Percentiles rank a stretch among this genome's conserved stretches.
Conservation (phyloP, 37 sponge, comb jelly and placozoan species). For the Chondrosia reniformis region DNA sequence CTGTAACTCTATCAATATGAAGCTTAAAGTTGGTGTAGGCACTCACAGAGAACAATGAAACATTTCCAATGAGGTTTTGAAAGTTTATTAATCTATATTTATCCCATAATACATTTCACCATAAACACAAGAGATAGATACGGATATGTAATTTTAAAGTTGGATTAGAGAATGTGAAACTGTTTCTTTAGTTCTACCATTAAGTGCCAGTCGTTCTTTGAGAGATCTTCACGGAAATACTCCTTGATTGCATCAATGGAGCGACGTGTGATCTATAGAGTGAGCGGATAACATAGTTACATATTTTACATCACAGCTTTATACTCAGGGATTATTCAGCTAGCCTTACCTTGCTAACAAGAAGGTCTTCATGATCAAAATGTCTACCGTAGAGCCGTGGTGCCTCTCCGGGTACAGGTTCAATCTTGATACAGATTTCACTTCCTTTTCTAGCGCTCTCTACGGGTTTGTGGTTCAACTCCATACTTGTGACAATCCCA, state of each 20-base stretch:
- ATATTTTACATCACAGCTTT: not conserved
- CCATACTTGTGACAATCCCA: conserved; percentile 78
- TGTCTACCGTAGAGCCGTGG: conserved; percentile 94
- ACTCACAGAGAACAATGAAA: too few species aligned
- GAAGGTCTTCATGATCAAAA: conserved; percentile 83
- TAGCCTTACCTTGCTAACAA: conserved; percentile 91
- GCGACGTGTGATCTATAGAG: conserved; percentile 82
- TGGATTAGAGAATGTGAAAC: conserved; percentile 66
- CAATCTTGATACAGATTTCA: conserved; percentile 96
- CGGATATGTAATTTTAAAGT: not conserved
- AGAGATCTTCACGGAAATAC: conserved; percentile 92
- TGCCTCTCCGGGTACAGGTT: conserved; percentile 78
- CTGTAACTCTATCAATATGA: too few species aligned
- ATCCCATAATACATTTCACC: too few species aligned
- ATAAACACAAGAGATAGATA: too few species aligned
- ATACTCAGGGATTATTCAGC: not conserved
- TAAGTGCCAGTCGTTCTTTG: conserved; percentile 90
- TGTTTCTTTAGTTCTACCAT: conserved; percentile 90
- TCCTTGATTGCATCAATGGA: conserved; percentile 96
- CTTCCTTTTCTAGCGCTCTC: conserved; percentile 73
- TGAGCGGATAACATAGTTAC: not conserved
- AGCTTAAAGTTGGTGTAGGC: too few species aligned
- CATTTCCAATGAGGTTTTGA: too few species aligned
- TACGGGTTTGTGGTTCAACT: conserved; percentile 86
- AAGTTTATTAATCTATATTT: too few species aligned